Base-by-base conservation (phyloP, 1,140 invertebrate species). In the Mizuhopecten yessoensis region DNA sequence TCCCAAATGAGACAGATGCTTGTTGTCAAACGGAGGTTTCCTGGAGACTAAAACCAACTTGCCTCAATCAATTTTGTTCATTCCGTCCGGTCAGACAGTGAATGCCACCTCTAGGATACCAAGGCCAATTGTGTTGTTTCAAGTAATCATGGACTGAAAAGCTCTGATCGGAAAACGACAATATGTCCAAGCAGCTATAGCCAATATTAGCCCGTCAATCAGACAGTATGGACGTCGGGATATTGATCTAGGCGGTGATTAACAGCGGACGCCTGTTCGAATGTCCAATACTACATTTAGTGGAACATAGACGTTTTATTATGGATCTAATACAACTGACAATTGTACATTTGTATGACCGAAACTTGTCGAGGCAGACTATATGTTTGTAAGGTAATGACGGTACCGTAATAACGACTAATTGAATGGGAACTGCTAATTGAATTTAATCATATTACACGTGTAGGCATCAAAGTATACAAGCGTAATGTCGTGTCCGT, bases 41-140 rank as follows among this genome's bases (percentile, higher is more conserved):
- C 57, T 0, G 57, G 57, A 29, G 57, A 75, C 23, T 75, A 29
- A 45, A 75, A 75, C 57, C 57, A 75, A 75, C 57, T 75, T 75
- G 57, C 57, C 57, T 75, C 57, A 75, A 75, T 75, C 57, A 75
- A 75, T 75, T 75, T 75, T 75, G 57, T 75, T n/a, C 57, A 75
- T 75, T 75, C 57, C n/a, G 57, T 75, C 57, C n/a, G 57, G 57
- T 75, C 57, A 75, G 57, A 75, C 57, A 75, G 57, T 13, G 57
- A 75, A 75, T 75, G n/a, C n/a, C 23, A 75, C 57, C 57, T 29
- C n/a, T 29, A 75, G 23, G 57, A 75, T 75, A 75, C 57, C 57
- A 75, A 75, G 57, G 57, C 57, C 57, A 75, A 75, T 75, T 75
- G 57, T 75, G 57, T 75, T 75, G 57, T 75, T 75, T 75, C n/a